These are phyloP conservation scores for Prietella phreatophila DNA, from an alignment of 2,113 vertebrate genomes.

Conservation along the genomic window DNA sequence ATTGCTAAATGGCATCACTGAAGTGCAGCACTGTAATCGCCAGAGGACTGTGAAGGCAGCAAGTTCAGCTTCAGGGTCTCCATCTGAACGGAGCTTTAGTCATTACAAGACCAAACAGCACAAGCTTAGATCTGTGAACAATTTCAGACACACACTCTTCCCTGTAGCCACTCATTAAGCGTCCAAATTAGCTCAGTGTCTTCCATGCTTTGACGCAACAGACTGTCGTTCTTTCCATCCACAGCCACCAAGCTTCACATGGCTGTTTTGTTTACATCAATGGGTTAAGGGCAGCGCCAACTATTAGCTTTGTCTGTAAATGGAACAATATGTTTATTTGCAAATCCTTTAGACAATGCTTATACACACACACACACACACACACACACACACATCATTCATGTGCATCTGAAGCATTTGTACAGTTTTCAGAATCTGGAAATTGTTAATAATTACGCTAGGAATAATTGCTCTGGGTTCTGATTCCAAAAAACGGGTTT, in stretches of 20 bases:
- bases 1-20: neutral
- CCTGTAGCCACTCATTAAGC: constrained; percentile 50
- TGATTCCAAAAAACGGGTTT: neutral
- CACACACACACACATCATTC: constrained; percentile 4
- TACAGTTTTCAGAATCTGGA: neutral
- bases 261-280: constrained; percentile 52
- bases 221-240: constrained; percentile 54
- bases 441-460: constrained; percentile 13
- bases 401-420: neutral
- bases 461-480: neutral
- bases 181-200: constrained; percentile 7
- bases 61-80: neutral
- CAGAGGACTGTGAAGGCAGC: constrained; percentile 12
- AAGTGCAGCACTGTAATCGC: neutral
- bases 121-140: constrained; percentile 59
- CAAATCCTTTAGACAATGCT: constrained; percentile 9
- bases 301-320: constrained; percentile 55
- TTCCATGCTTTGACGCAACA: constrained; percentile 18
- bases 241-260: constrained; percentile 48
- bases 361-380: constrained; percentile 15
- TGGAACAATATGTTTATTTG: constrained; percentile 55
- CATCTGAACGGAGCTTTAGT: constrained; percentile 43
- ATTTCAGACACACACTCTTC: constrained; percentile 59
- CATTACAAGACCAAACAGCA: neutral
- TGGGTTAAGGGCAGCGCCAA: constrained; percentile 33